These are phyloP conservation scores for Piliocolobus tephrosceles DNA, from an alignment of 2,113 vertebrate species.

Conservation along the genomic window DNA sequence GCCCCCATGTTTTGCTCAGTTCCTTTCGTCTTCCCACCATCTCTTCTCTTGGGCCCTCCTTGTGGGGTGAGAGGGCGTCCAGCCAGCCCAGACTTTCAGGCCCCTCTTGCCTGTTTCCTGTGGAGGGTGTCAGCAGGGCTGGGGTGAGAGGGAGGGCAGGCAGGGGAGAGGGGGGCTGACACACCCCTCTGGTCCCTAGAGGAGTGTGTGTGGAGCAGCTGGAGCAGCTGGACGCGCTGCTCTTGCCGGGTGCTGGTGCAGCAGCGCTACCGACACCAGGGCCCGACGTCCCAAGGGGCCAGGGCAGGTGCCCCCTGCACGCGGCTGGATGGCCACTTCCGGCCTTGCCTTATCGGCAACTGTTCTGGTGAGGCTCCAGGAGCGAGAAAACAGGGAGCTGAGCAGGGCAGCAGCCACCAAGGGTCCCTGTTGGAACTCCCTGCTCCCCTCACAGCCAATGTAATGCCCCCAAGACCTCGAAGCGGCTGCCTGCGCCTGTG, in stretches of 20 bases:
- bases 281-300: fast-evolving
- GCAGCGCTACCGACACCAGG: constrained; percentile 67
- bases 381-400: background rate
- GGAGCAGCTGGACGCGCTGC: constrained; percentile 61
- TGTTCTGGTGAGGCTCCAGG: constrained; percentile 59
- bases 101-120: background rate
- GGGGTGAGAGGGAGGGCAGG: background rate
- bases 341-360: constrained; percentile 18
- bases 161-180: background rate
- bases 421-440: background rate
- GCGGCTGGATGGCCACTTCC: constrained; percentile 58
- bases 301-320: background rate
- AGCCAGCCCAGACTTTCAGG: background rate
- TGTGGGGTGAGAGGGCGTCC: background rate
- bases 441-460: background rate
- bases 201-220: constrained; percentile 63
- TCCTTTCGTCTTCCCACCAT: background rate
- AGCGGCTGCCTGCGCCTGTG: fast-evolving
- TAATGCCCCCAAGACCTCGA: background rate
- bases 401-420: background rate
- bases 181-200: background rate
- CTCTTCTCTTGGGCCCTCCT: background rate
- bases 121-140: background rate
- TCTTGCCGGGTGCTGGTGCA: constrained; percentile 63
- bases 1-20: background rate